These are phyloP conservation scores for Prionace glauca DNA, from an alignment of 2,797 vertebrate genomes.

Conservation along the genomic window DNA sequence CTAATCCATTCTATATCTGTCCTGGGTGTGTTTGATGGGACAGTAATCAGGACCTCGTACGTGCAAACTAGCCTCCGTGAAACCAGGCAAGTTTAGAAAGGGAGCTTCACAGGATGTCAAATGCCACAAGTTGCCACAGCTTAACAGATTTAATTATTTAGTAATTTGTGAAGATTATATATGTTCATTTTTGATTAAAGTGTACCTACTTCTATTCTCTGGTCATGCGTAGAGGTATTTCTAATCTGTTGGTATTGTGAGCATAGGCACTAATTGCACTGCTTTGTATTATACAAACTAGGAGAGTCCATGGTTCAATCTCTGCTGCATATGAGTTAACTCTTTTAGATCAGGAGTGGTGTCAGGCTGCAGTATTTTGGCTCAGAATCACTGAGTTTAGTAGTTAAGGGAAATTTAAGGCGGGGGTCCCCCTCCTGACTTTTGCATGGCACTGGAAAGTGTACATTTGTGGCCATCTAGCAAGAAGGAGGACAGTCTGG, in stretches of 20 bases:
- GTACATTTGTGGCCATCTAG: not conserved
- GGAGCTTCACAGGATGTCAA: not conserved
- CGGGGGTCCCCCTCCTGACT: no score
- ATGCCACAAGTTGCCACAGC: no score
- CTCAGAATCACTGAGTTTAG: not conserved
- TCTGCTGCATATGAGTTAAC: not conserved
- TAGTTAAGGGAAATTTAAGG: not conserved
- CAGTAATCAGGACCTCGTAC: not conserved
- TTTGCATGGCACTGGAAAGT: not conserved
- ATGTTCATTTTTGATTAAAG: not conserved
- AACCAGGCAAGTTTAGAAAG: not conserved
- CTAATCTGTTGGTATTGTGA: not conserved
- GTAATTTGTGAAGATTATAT: not conserved
- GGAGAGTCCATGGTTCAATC: not conserved
- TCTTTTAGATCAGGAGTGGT: not conserved
- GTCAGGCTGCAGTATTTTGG: not conserved
- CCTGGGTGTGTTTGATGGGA: not conserved
- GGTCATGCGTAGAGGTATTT: not conserved
- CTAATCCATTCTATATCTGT: not conserved
- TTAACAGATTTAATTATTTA: not conserved
- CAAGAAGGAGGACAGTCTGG: not conserved
- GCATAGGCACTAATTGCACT: not conserved
- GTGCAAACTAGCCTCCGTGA: not conserved
- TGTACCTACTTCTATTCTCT: not conserved
- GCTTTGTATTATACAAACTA: not conserved